Evolutionary conservation across 1,140 invertebrate species (phyloP).

Genomic region (Lordiphosa clarofinis): DNA sequence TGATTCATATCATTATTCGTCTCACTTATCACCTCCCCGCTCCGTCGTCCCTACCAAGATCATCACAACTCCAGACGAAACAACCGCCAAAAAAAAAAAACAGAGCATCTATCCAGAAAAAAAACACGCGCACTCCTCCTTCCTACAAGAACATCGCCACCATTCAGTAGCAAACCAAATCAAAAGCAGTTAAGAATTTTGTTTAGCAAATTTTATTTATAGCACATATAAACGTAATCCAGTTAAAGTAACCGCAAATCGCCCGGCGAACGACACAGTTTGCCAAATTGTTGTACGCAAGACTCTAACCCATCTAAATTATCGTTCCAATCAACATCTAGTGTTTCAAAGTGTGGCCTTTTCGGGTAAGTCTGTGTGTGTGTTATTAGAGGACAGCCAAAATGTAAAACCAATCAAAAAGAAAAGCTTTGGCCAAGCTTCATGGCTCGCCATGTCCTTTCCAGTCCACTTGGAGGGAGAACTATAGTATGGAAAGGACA

Average conservation of each 20-base stretch:
- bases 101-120: slow-evolving; percentile 9
- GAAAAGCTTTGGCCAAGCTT: slow-evolving; percentile 8
- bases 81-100: slow-evolving; percentile 18
- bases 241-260: slow-evolving; percentile 15
- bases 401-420: slow-evolving; percentile 12
- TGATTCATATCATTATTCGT: too few species aligned
- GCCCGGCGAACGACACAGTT: slow-evolving; percentile 47
- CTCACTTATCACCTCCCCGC: too few species aligned
- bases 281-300: slow-evolving; percentile 77
- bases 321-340: slow-evolving; percentile 83
- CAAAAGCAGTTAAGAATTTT: slow-evolving; percentile 25
- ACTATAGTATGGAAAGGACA: background rate
- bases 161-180: slow-evolving; percentile 16
- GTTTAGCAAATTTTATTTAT: slow-evolving; percentile 56
- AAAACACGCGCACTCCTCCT: too few species aligned
- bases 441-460: too few species aligned
- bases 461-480: too few species aligned
- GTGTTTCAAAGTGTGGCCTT: slow-evolving; percentile 96
- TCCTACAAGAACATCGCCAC: slow-evolving; percentile 17
- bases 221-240: slow-evolving; percentile 52
- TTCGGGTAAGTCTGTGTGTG: slow-evolving; percentile 88
- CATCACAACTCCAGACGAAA: slow-evolving; percentile 11
- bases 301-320: slow-evolving; percentile 78
- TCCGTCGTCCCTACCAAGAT: slow-evolving; percentile 4
- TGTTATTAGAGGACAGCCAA: slow-evolving; percentile 39